Evolutionary conservation across 2,888 invertebrate species (phyloP).

Genomic region (Cephus runcator): DNA sequence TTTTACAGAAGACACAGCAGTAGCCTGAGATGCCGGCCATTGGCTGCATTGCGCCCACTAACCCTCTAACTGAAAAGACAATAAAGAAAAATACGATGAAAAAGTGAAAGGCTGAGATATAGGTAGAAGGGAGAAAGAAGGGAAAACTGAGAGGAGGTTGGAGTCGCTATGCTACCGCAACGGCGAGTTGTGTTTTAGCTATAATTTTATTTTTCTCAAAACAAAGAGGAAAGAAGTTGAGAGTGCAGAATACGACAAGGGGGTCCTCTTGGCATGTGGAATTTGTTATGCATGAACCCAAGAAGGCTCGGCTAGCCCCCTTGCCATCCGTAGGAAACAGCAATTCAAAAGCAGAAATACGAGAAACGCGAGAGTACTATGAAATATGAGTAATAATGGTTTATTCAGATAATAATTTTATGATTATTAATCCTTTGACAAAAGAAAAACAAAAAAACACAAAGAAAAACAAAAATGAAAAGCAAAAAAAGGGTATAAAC

Average conservation of each 20-base stretch:
- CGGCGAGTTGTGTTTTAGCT: constrained; percentile 19
- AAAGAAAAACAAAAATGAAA: constrained; percentile 21
- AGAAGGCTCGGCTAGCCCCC: constrained; percentile 60
- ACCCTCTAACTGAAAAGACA: constrained; percentile 48
- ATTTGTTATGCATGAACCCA: constrained; percentile 66
- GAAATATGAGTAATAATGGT: constrained; percentile 44
- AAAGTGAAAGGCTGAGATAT: constrained; percentile 14
- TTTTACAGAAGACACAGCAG: constrained; percentile 60
- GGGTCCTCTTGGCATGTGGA: constrained; percentile 66
- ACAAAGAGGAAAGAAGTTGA: constrained; percentile 8
- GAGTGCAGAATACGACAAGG: constrained; percentile 37
- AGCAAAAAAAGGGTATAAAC: constrained; percentile 38
- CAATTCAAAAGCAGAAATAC: constrained; percentile 24
- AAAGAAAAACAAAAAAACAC: constrained; percentile 27
- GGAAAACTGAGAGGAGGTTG: constrained; percentile 27
- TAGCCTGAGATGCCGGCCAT: constrained; percentile 59
- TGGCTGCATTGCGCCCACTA: constrained; percentile 59
- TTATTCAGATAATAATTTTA: constrained; percentile 56
- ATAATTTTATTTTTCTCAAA: constrained; percentile 10
- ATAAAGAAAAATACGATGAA: constrained; percentile 3
- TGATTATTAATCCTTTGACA: constrained; percentile 48
- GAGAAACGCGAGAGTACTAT: constrained; percentile 27
- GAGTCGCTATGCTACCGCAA: constrained; percentile 7
- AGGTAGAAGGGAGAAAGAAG: constrained; percentile 3
- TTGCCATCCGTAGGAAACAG: constrained; percentile 43